Percentiles rank a stretch among this genome's conserved stretches.
Conservation (phyloP, 2,888 invertebrate genomes). For the Drosophila mayaguana region DNA sequence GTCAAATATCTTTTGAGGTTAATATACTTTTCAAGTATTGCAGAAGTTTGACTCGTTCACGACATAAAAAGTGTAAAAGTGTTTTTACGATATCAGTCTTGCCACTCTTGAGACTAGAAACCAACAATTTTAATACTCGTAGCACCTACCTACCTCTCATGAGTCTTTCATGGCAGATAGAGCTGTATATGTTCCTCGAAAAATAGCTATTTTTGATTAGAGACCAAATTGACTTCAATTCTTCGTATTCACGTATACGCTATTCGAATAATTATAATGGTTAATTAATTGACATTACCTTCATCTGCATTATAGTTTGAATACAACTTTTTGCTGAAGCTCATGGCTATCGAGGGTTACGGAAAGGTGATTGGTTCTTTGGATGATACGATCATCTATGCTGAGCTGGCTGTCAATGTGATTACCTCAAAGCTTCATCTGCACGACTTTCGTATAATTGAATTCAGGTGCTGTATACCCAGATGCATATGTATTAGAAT, state of each 20-base stretch:
- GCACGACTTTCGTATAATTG: conserved; percentile 82
- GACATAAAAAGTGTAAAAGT: too few relatives aligned
- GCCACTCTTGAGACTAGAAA: background rate
- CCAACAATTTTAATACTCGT: background rate
- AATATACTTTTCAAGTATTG: too few relatives aligned
- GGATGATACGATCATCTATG: conserved; percentile 81
- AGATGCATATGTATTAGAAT: background rate
- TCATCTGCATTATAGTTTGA: conserved; percentile 76
- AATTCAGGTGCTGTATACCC: conserved; percentile 74
- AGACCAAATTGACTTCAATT: background rate
- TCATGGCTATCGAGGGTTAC: conserved; percentile 82
- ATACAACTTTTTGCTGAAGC: conserved; percentile 81
- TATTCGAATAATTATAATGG: background rate
- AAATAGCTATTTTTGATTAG: too few relatives aligned
- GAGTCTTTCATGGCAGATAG: background rate
- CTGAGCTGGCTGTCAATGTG: conserved; percentile 82
- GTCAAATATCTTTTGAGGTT: too few relatives aligned
- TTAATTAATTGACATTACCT: background rate
- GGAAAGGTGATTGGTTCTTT: conserved; percentile 83
- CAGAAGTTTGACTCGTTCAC: background rate
- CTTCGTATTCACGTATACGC: background rate
- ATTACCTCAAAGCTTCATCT: conserved; percentile 75
- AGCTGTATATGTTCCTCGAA: background rate
- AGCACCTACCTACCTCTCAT: background rate
- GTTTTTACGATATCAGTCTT: background rate